Evolutionary conservation across 2,888 invertebrate genomes (phyloP).

Genomic region (Lasiommata megera): DNA sequence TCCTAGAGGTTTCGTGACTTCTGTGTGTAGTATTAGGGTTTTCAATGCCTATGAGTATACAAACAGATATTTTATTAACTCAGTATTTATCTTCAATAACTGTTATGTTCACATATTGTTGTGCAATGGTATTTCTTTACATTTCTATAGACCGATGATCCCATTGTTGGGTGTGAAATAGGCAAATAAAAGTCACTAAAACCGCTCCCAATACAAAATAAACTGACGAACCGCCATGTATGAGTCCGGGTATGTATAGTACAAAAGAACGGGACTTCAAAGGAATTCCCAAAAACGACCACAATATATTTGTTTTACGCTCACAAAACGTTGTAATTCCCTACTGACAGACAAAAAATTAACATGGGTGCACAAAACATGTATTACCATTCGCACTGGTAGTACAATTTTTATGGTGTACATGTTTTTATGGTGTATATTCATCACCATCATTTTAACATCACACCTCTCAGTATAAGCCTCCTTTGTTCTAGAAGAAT

Average conservation of each 20-base stretch:
- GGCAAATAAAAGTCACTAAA: not conserved
- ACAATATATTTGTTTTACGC: constrained; percentile 23
- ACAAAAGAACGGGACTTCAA: constrained; percentile 6
- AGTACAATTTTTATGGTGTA: not conserved
- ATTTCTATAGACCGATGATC: too few species aligned
- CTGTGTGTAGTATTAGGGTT: too few species aligned
- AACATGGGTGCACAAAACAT: constrained; percentile 16
- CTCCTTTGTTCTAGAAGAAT: too few species aligned
- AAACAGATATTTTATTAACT: too few species aligned
- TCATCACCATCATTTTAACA: too few species aligned
- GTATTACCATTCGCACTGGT: constrained; percentile 17
- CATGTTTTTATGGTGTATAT: not conserved
- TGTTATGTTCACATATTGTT: too few species aligned
- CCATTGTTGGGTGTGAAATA: too few species aligned
- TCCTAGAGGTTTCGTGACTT: too few species aligned
- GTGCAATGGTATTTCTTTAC: too few species aligned
- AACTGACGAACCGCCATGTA: not conserved
- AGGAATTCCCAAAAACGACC: constrained; percentile 18
- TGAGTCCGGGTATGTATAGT: not conserved
- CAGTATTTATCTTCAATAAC: too few species aligned
- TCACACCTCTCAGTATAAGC: too few species aligned
- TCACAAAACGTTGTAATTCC: constrained; percentile 25
- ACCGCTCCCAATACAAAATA: not conserved
- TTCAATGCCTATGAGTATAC: too few species aligned
- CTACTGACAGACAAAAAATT: constrained; percentile 10